Evolutionary conservation across 2,797 vertebrate genomes (phyloP).

Genomic region (Esox masquinongy): DNA sequence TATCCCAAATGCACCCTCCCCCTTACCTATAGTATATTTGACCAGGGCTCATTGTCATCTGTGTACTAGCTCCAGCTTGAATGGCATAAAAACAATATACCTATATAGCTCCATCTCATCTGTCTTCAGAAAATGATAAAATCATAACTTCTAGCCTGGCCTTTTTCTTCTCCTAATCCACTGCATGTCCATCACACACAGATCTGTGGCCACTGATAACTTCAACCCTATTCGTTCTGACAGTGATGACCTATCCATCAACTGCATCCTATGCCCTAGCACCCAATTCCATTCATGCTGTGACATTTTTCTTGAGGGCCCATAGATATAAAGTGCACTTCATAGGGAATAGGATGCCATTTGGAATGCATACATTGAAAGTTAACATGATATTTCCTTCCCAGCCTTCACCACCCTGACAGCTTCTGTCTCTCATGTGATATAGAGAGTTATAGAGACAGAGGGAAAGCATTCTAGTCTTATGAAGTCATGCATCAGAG

Average conservation of each 20-base stretch:
- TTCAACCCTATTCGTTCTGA: conserved; percentile 26
- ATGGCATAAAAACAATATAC: background rate
- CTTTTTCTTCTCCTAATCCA: conserved; percentile 10
- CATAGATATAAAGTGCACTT: background rate
- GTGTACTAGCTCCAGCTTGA: background rate
- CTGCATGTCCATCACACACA: conserved; percentile 8
- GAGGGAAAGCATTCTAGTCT: conserved; percentile 12
- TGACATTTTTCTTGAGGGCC: too few relatives aligned
- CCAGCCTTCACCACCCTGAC: background rate
- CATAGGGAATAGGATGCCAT: background rate
- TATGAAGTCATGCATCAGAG: conserved; percentile 15
- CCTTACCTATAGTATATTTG: background rate
- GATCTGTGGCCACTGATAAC: conserved; percentile 23
- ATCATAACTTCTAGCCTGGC: conserved; percentile 21
- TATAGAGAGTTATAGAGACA: conserved; percentile 23
- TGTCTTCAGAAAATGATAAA: conserved; percentile 23
- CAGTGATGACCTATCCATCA: background rate
- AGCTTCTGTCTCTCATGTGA: conserved; percentile 17
- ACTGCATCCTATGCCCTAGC: background rate
- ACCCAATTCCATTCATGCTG: background rate
- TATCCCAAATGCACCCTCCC: background rate
- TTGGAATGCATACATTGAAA: background rate
- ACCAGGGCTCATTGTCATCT: background rate
- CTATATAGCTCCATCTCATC: background rate
- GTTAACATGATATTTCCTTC: conserved; percentile 19